phyloP scores from a whole-genome alignment of 53 echinoderm and acorn worm species.

The Apostichopus leukothele region DNA sequence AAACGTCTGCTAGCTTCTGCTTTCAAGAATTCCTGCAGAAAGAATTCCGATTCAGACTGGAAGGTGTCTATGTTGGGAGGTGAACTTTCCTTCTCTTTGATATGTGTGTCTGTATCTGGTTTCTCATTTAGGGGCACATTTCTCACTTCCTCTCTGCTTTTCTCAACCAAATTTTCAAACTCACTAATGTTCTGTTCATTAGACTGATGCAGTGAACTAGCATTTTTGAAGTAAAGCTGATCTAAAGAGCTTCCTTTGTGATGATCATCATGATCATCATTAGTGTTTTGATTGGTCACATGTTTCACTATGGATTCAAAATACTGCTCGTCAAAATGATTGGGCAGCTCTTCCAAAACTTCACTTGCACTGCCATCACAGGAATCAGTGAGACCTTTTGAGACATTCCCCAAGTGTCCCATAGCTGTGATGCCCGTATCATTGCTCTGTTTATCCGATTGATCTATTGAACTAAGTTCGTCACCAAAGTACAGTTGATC shows the following conservation, averaged over 20 bases:
- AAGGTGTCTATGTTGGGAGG: neutral
- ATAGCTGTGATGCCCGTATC: neutral
- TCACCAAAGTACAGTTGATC: neutral
- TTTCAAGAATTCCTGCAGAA: constrained; percentile 2
- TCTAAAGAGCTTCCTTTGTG: neutral
- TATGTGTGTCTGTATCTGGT: neutral
- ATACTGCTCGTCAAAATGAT: constrained; percentile 15
- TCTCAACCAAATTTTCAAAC: neutral
- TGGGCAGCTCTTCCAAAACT: neutral
- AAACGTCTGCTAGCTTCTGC: neutral
- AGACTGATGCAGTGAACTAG: neutral
- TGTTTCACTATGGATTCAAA: neutral
- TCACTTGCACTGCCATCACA: neutral
- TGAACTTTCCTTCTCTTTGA: neutral
- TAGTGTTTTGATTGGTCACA: neutral
- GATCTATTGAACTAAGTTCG: neutral
- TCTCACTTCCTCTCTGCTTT: neutral
- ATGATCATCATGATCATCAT: neutral
- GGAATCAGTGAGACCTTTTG: neutral
- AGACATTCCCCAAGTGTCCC: neutral
- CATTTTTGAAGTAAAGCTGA: neutral
- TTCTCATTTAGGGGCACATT: too few species aligned
- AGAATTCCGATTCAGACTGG: constrained; percentile 28
- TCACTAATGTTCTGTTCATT: neutral
- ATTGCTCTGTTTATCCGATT: neutral